Conservation (phyloP, 1,140 invertebrate genomes). For the Aphaenogaster ashmeadi region DNA sequence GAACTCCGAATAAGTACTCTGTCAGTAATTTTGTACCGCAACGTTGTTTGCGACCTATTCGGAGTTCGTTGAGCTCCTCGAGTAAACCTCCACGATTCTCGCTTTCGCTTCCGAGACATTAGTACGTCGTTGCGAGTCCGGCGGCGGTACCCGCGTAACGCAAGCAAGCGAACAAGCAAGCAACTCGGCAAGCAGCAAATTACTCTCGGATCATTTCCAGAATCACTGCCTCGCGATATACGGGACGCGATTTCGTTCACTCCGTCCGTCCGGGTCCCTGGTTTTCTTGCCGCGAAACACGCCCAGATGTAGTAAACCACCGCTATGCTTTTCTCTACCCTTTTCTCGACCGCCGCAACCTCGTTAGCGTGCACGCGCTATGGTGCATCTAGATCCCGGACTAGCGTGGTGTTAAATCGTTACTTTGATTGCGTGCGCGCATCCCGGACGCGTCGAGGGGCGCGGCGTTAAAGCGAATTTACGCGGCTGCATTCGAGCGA, state of each 20-base stretch:
- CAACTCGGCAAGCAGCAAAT: constrained; percentile 29
- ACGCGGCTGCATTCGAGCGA: constrained; percentile 24
- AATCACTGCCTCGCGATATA: constrained; percentile 25
- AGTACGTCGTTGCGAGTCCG: constrained; percentile 25
- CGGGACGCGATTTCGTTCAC: constrained; percentile 50
- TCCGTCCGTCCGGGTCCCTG: constrained; percentile 16
- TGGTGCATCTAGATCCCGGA: constrained; percentile 49
- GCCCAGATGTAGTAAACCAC: constrained; percentile 48
- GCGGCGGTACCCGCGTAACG: background rate
- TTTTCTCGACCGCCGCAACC: constrained; percentile 45
- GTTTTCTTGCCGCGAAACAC: constrained; percentile 51
- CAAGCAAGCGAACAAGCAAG: background rate
- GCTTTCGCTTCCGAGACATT: constrained; percentile 47
- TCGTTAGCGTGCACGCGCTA: constrained; percentile 59
- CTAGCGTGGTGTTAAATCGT: constrained; percentile 63
- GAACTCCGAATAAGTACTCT: no score
- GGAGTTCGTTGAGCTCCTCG: constrained; percentile 1
- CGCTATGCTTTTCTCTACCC: constrained; percentile 42
- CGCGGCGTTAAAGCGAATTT: constrained; percentile 60
- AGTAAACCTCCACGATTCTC: background rate
- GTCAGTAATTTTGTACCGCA: constrained; percentile 16
- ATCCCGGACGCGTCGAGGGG: constrained; percentile 27
- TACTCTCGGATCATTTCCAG: constrained; percentile 52
- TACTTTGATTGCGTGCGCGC: constrained; percentile 63
- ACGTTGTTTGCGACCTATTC: constrained; percentile 17